A percentile compares a stretch with the other conserved stretches of the same genome.
Evolutionary conservation across 1,140 invertebrate genomes (phyloP).

Genomic region (Drosophila nigrodunni): DNA sequence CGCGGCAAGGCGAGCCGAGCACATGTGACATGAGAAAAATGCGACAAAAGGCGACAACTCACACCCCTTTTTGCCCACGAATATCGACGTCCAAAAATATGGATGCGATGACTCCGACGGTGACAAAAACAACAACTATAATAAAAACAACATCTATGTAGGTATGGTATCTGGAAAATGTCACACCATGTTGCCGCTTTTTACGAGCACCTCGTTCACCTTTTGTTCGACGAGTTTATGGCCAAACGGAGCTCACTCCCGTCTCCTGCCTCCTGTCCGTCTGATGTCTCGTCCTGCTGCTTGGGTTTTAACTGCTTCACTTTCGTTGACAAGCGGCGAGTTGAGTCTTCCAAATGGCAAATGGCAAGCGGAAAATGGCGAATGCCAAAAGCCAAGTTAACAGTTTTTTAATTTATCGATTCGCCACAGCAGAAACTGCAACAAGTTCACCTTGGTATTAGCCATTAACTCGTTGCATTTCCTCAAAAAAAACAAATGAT

Average conservation of each 20-base stretch:
- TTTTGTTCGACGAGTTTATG: slow-evolving; percentile 76
- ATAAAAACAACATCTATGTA: neutral
- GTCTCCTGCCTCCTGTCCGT: neutral
- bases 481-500: slow-evolving; percentile 17
- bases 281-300: slow-evolving; percentile 18
- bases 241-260: slow-evolving; percentile 44
- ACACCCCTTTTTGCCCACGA: slow-evolving; percentile 54
- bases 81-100: slow-evolving; percentile 62
- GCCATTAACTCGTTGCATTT: slow-evolving; percentile 51
- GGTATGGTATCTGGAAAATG: slow-evolving; percentile 55
- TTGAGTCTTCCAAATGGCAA: slow-evolving; percentile 20
- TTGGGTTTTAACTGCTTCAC: slow-evolving; percentile 66
- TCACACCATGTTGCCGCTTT: slow-evolving; percentile 82
- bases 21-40: slow-evolving; percentile 29
- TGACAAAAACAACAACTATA: slow-evolving; percentile 14
- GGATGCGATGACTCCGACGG: slow-evolving; percentile 51
- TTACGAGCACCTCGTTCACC: slow-evolving; percentile 69
- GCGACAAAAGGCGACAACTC: slow-evolving; percentile 14
- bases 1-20: slow-evolving; percentile 30
- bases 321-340: slow-evolving; percentile 54
- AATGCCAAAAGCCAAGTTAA: slow-evolving; percentile 25
- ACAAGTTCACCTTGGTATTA: slow-evolving; percentile 58
- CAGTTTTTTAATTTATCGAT: slow-evolving; percentile 59
- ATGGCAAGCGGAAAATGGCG: slow-evolving; percentile 3
- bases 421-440: slow-evolving; percentile 25